A percentile compares a stretch with the other conserved stretches of the same genome.
Evolutionary conservation across 2,797 vertebrate species (phyloP).

Genomic region (Threskiornis aethiopicus): DNA sequence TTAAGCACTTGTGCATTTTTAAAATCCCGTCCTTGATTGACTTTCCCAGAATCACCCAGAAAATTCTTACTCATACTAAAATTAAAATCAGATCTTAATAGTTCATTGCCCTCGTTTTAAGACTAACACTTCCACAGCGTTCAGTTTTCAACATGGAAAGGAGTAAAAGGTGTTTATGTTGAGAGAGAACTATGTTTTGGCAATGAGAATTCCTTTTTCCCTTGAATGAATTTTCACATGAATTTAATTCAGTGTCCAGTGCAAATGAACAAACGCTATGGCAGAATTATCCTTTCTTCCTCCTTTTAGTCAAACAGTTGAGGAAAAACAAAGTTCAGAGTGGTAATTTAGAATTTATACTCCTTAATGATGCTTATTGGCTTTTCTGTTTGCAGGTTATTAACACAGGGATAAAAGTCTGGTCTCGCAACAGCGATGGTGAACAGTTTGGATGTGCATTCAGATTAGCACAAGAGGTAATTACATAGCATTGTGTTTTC

Average conservation of each 20-base stretch:
- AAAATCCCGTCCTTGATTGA: neutral
- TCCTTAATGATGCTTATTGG: neutral
- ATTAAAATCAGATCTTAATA: neutral
- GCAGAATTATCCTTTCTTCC: neutral
- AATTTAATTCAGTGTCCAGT: neutral
- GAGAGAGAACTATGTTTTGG: neutral
- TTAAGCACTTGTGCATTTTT: neutral
- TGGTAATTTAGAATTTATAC: neutral
- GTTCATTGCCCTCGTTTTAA: neutral
- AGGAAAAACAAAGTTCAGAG: neutral
- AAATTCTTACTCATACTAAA: neutral
- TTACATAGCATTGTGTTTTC: neutral
- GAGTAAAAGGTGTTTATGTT: neutral
- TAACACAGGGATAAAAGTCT: conserved; percentile 96
- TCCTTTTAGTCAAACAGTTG: neutral
- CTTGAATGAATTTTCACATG: neutral
- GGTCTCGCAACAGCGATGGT: conserved; percentile 93
- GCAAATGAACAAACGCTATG: neutral
- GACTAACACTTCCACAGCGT: neutral
- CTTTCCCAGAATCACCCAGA: neutral
- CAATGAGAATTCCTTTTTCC: neutral
- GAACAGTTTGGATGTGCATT: conserved; percentile 96
- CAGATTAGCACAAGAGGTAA: conserved; percentile 96
- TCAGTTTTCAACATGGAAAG: neutral
- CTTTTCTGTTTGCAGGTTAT: conserved; percentile 82